Percentiles rank a stretch among this genome's conserved stretches.
Conservation (phyloP, 2,888 invertebrate genomes). For the Pocota personata region DNA sequence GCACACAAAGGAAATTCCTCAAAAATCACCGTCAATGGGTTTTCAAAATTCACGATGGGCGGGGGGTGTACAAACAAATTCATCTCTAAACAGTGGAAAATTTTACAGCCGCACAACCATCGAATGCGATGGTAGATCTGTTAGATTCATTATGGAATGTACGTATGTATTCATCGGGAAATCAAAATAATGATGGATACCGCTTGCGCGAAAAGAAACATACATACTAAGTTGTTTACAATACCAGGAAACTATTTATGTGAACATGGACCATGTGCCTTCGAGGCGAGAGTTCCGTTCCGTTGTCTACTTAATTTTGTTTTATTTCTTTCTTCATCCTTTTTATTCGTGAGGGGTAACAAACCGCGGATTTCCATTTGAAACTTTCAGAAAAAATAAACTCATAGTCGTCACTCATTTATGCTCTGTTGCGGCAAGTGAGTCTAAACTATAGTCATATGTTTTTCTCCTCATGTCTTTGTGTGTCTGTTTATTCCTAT, state of each 20-base stretch:
- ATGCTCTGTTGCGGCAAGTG: not conserved
- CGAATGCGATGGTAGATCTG: not conserved
- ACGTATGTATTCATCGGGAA: not conserved
- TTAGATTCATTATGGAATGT: not conserved
- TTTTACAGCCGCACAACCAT: not conserved
- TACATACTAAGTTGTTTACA: constrained; percentile 11
- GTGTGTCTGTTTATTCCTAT: constrained; percentile 26
- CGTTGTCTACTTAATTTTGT: not conserved
- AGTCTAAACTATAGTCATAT: constrained; percentile 19
- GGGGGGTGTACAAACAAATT: not conserved
- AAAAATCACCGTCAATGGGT: constrained; percentile 14
- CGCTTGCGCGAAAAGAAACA: constrained; percentile 1
- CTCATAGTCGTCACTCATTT: not conserved
- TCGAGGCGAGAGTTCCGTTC: constrained; percentile 24
- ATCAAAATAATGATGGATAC: too few species aligned
- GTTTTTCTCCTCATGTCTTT: not conserved
- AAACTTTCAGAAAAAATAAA: not conserved
- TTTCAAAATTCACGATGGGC: not conserved
- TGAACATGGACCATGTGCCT: constrained; percentile 21
- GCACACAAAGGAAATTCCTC: constrained; percentile 35
- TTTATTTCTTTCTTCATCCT: not conserved
- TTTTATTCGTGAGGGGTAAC: constrained; percentile 2
- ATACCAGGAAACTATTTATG: constrained; percentile 21
- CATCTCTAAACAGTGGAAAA: constrained; percentile 14
- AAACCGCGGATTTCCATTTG: constrained; percentile 11